Conservation (phyloP, 2,113 vertebrate species). For the Mustelus asterias region DNA sequence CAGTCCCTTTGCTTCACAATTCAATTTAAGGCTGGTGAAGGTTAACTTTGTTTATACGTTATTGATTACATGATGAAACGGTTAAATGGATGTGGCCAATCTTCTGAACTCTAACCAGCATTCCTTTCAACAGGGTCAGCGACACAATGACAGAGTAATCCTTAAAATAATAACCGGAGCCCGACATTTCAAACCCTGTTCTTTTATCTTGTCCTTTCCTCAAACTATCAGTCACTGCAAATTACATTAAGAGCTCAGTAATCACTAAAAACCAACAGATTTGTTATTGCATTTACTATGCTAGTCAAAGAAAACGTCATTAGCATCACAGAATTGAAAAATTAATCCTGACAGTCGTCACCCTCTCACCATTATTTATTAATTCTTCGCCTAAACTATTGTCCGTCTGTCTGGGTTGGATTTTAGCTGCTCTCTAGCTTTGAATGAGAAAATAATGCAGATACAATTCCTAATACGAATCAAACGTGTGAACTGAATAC, state of each 20-base stretch:
- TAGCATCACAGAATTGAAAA: constrained; percentile 44
- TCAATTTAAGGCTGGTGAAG: background rate
- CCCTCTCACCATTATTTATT: constrained; percentile 43
- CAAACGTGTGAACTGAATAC: background rate
- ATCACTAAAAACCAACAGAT: constrained; percentile 46
- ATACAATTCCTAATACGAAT: background rate
- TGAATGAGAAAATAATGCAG: background rate
- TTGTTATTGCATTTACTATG: constrained; percentile 44
- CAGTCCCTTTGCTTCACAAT: background rate
- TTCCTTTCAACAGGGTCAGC: background rate
- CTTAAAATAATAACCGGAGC: background rate
- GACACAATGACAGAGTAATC: background rate
- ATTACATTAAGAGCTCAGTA: constrained; percentile 49
- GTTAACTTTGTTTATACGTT: background rate
- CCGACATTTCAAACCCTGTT: background rate
- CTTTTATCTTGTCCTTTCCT: background rate
- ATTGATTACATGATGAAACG: background rate
- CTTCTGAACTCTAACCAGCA: background rate
- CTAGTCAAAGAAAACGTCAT: constrained; percentile 51
- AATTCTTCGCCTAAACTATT: background rate
- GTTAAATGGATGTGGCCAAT: background rate
- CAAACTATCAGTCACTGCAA: constrained; percentile 11
- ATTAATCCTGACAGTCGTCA: constrained; percentile 48
- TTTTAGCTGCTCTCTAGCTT: background rate
- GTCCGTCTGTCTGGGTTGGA: background rate